These are phyloP conservation scores for Heliocidaris tuberculata DNA, from an alignment of 35 echinoderm and acorn worm species.

Conservation along the genomic window DNA sequence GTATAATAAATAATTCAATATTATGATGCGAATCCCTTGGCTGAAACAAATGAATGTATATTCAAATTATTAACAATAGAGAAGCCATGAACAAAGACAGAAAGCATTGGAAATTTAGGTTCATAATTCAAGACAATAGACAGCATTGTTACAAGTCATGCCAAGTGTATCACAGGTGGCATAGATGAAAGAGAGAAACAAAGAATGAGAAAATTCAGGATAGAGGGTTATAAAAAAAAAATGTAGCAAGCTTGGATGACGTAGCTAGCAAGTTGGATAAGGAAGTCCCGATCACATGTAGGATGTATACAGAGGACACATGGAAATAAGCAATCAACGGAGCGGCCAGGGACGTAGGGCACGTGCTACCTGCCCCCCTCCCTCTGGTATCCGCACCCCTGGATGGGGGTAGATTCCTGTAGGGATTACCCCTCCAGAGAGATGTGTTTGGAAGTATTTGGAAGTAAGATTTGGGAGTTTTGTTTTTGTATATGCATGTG, in stretches of 20 bases:
- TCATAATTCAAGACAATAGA: too few relatives aligned
- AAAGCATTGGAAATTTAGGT: too few relatives aligned
- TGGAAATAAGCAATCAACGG: not conserved
- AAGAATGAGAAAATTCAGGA: not conserved
- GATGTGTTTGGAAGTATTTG: not conserved
- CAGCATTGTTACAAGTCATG: too few relatives aligned
- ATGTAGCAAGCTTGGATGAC: not conserved
- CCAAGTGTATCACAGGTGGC: too few relatives aligned
- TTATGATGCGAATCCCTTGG: too few relatives aligned
- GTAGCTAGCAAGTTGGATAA: not conserved
- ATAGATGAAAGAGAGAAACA: not conserved
- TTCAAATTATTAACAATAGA: too few relatives aligned
- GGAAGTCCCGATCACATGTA: not conserved
- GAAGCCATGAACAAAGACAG: too few relatives aligned
- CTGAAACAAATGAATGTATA: too few relatives aligned
- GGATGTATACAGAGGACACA: conserved; percentile 3
- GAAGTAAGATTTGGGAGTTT: not conserved
- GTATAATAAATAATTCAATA: too few relatives aligned
- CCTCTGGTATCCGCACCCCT: not conserved
- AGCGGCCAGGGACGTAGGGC: not conserved
- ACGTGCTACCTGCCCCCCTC: not conserved
- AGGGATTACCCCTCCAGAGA: not conserved
- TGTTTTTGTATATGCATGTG: not conserved
- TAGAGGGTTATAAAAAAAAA: not conserved
- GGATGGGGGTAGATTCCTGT: not conserved